These are phyloP conservation scores for Napeogenes sylphis DNA, from an alignment of 2,888 invertebrate genomes.

Conservation along the genomic window DNA sequence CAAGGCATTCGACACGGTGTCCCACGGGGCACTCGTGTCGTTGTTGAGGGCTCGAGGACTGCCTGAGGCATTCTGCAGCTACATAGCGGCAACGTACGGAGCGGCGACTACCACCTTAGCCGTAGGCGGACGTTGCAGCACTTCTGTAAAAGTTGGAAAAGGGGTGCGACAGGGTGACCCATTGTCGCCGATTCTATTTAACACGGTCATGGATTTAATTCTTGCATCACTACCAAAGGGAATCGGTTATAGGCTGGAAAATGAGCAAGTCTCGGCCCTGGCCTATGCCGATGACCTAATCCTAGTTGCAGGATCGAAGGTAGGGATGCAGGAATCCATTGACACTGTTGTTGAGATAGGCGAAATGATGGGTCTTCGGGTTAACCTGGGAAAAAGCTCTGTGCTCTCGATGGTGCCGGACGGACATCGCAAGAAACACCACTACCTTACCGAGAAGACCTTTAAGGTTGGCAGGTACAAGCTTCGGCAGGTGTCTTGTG, in stretches of 20 bases:
- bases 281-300: too few species aligned
- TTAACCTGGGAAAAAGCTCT: conserved; percentile 34
- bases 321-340: too few species aligned
- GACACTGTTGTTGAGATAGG: too few species aligned
- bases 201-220: conserved; percentile 36
- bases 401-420: conserved; percentile 35
- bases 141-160: neutral
- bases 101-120: conserved; percentile 40
- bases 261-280: conserved; percentile 32
- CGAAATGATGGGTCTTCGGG: too few species aligned
- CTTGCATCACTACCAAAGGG: conserved; percentile 31
- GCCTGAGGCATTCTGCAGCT: conserved; percentile 19
- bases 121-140: conserved; percentile 28
- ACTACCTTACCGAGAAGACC: neutral
- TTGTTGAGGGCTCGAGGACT: too few species aligned
- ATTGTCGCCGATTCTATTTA: conserved; percentile 40
- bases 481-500: conserved; percentile 35
- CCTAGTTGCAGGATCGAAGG: too few species aligned
- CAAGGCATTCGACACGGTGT: too few species aligned
- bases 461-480: conserved; percentile 5
- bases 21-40: too few species aligned
- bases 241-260: conserved; percentile 33
- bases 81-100: conserved; percentile 43
- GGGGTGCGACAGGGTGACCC: too few species aligned
- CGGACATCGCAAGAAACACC: conserved; percentile 6